Evolutionary conservation across 2,113 vertebrate genomes (phyloP), one percentile per base, ranked within the genome.

Genomic region (Dicrurus megarhynchus): DNA sequence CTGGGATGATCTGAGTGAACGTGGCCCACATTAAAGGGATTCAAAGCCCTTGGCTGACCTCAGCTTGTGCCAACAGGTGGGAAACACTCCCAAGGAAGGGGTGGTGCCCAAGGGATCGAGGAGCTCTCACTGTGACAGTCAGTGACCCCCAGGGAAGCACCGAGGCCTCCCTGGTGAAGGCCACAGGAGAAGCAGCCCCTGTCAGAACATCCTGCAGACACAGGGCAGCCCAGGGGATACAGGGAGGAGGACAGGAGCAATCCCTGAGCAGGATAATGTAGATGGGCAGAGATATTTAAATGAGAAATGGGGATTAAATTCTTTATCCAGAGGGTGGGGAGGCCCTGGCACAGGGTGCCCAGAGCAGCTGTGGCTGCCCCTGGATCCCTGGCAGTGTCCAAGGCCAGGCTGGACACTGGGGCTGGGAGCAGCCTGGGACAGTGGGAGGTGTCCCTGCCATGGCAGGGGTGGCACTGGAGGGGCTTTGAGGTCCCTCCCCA

Each of bases 401-500:
- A 71, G 57, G 56, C 13, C 46, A 50, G 57, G 46, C 6, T 80
- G 50, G 77, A 30, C 15, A 55, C 0, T 27, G 32, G 39, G 75
- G 22, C 24, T 33, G 2, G 52, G 78, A 59, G 44, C 15, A 16
- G 6, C 17, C 37, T 42, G 55, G 65, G 19, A 3, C 11, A 4
- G 46, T 32, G 67, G 46, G 7, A 52, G 26, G 9, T 39, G 55
- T 50, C 80, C 55, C 46, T 42, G 79, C 46, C 30, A 6, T 19
- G 35, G 14, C n/a, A 15, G n/a, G 53, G 50, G 14, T 15, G 30
- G 37, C 1, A 7, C 4, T 15, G 37, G 16, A 1, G 1, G 56
- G 7, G 4, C 1, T 42, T 3, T 44, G 1, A 3, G 13, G 11
- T 71, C 33, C 27, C 7, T 44, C 0, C 32, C 46, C 1, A 13